A percentile compares a stretch with the other conserved stretches of the same genome.
phyloP scores from a whole-genome alignment of 2,113 vertebrate genomes.

The Regulus satrapa region DNA sequence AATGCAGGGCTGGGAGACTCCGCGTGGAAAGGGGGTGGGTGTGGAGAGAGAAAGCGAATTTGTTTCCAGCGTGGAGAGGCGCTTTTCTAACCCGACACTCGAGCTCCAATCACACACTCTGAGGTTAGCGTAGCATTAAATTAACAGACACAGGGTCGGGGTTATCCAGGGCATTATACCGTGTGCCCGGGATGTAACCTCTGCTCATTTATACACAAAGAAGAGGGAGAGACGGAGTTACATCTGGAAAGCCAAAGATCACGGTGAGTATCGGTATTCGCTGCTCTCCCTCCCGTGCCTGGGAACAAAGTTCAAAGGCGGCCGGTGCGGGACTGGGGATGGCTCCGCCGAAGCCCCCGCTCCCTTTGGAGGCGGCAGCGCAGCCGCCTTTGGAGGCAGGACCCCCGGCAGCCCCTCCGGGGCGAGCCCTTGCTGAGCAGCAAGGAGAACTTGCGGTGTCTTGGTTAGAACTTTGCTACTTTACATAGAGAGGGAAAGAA shows the following conservation, averaged over 20 bases:
- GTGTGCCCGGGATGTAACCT: constrained; percentile 27
- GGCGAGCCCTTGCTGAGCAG: not conserved
- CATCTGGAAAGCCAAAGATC: constrained; percentile 22
- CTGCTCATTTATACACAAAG: constrained; percentile 21
- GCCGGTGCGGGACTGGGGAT: not conserved
- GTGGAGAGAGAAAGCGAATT: not conserved
- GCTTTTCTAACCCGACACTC: not conserved
- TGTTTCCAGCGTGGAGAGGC: not conserved
- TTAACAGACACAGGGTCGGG: constrained; percentile 16
- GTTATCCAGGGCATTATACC: not conserved
- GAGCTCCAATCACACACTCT: not conserved
- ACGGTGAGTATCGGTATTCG: constrained; percentile 38
- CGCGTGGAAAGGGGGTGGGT: not conserved
- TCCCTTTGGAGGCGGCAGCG: not conserved
- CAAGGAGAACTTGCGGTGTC: not conserved
- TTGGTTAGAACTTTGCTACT: constrained; percentile 13
- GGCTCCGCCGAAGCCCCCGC: not conserved
- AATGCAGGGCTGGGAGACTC: not conserved
- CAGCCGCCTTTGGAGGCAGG: not conserved
- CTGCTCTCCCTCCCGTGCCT: not conserved
- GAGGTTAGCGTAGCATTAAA: constrained; percentile 23
- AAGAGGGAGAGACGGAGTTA: constrained; percentile 25
- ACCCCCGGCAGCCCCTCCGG: not conserved
- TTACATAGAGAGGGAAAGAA: not conserved
- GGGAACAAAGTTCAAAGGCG: constrained; percentile 31